Conservation (phyloP, 2,888 invertebrate genomes). For the Phorcus lineatus region DNA sequence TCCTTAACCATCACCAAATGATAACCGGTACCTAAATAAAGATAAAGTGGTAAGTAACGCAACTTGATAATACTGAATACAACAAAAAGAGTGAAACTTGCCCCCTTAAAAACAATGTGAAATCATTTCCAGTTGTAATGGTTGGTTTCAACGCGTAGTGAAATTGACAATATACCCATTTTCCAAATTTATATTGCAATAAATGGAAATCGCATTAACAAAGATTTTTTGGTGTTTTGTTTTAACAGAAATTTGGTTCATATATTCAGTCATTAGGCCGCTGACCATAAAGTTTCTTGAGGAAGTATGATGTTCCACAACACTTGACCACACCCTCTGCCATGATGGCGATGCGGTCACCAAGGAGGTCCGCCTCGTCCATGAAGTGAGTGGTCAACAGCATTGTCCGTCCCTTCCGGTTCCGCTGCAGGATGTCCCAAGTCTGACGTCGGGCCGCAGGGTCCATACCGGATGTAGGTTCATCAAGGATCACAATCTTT, state of each 20-base stretch:
- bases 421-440: conserved; percentile 85
- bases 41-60: too few species aligned
- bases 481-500: conserved; percentile 77
- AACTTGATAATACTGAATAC: neutral
- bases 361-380: conserved; percentile 92
- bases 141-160: too few species aligned
- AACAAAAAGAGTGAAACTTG: too few species aligned
- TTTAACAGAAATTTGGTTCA: too few species aligned
- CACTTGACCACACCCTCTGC: conserved; percentile 87
- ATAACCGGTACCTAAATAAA: conserved; percentile 87
- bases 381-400: conserved; percentile 87
- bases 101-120: too few species aligned
- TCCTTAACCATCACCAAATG: conserved; percentile 83
- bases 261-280: too few species aligned
- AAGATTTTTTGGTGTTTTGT: too few species aligned
- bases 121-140: too few species aligned
- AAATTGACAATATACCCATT: too few species aligned
- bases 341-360: conserved; percentile 92
- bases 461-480: conserved; percentile 79
- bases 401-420: conserved; percentile 83
- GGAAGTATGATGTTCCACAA: conserved; percentile 83
- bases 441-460: conserved; percentile 78
- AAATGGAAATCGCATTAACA: too few species aligned
- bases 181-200: too few species aligned
- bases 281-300: conserved; percentile 87